phyloP scores from a whole-genome alignment of 2,797 vertebrate genomes.

The Decapterus maruadsi region DNA sequence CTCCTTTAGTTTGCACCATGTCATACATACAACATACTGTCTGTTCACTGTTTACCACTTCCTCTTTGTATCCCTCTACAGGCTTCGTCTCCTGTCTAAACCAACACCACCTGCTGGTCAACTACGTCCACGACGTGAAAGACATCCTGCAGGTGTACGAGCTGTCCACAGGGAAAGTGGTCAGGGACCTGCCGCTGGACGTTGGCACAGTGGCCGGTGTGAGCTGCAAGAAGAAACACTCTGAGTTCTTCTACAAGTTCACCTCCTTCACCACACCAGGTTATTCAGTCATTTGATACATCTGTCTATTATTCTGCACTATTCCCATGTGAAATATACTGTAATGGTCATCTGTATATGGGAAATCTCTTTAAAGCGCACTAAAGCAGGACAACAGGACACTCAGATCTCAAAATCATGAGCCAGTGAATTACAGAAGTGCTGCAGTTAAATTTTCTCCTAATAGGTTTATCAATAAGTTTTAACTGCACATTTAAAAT shows the following conservation, averaged over 20 bases:
- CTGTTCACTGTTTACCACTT: not conserved
- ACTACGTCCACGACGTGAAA: constrained; percentile 86
- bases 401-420: too few species aligned
- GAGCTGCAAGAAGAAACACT: constrained; percentile 87
- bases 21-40: not conserved
- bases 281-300: constrained; percentile 13
- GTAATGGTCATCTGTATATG: not conserved
- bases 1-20: not conserved
- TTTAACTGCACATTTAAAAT: too few species aligned
- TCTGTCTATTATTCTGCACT: not conserved
- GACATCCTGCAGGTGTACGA: constrained; percentile 84
- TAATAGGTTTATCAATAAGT: too few species aligned
- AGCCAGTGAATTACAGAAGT: too few species aligned
- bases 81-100: constrained; percentile 84
- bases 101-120: constrained; percentile 83
- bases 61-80: constrained; percentile 23
- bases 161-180: constrained; percentile 66
- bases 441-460: too few species aligned
- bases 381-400: not conserved
- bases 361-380: not conserved
- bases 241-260: constrained; percentile 87
- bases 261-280: constrained; percentile 86
- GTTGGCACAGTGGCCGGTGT: constrained; percentile 83
- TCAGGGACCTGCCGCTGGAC: constrained; percentile 80
- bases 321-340: not conserved